phyloP scores from a whole-genome alignment of 2,113 vertebrate genomes.

The Tricholaema leucomelas region DNA sequence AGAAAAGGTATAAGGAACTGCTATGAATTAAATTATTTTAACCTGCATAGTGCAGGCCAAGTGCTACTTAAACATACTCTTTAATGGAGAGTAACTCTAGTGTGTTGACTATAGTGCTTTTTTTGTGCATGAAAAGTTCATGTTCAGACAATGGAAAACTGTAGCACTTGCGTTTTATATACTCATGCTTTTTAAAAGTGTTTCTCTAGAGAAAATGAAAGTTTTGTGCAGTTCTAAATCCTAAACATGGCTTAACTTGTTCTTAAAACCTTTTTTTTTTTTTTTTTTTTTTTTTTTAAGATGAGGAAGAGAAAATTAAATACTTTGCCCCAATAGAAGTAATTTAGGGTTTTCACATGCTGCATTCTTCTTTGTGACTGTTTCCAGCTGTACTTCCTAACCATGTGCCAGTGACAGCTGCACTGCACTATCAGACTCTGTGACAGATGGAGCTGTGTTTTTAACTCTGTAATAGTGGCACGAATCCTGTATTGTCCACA shows the following conservation, averaged over 20 bases:
- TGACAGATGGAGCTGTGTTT: conserved; percentile 56
- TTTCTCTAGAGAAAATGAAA: background rate
- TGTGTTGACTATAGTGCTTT: background rate
- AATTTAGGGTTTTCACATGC: conserved; percentile 6
- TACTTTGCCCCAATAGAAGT: background rate
- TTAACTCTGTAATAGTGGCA: conserved; percentile 41
- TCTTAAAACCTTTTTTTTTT: background rate
- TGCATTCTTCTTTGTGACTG: conserved; percentile 24
- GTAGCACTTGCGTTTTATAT: background rate
- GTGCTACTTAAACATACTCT: background rate
- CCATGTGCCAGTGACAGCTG: conserved; percentile 54
- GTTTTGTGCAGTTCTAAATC: background rate
- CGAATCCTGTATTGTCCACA: background rate
- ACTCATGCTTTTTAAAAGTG: background rate
- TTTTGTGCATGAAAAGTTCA: background rate
- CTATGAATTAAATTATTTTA: background rate
- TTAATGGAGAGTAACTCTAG: background rate
- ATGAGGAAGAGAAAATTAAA: background rate
- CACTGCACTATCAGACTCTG: background rate
- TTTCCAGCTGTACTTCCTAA: conserved; percentile 29
- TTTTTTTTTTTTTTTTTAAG: background rate
- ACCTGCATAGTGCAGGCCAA: background rate
- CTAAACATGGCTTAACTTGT: background rate
- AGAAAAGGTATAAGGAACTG: background rate
- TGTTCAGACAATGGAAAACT: background rate